These are phyloP conservation scores for Temnopleurus reevesii DNA, from an alignment of 53 echinoderm and acorn worm genomes.

Conservation along the genomic window DNA sequence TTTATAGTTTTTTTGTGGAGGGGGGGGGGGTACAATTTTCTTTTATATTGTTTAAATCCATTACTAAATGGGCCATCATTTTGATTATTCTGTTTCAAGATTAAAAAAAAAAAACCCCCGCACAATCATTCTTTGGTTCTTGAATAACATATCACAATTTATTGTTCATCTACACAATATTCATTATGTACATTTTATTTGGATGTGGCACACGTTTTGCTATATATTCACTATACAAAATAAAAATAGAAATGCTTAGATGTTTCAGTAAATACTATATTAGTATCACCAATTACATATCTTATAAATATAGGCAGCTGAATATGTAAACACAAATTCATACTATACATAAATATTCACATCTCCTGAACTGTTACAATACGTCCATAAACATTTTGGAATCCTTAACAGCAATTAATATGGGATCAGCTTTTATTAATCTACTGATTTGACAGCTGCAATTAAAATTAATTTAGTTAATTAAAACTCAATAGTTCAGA, in stretches of 20 bases:
- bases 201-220: constrained; percentile 4
- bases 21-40: too few relatives aligned
- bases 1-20: too few relatives aligned
- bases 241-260: neutral
- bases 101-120: too few relatives aligned
- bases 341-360: neutral
- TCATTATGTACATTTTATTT: neutral
- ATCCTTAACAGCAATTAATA: too few relatives aligned
- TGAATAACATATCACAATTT: constrained; percentile 20
- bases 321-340: neutral
- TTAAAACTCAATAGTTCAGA: too few relatives aligned
- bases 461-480: too few relatives aligned
- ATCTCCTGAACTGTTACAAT: neutral
- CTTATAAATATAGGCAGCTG: neutral
- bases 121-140: neutral
- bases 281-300: neutral
- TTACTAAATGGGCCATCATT: too few relatives aligned
- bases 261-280: neutral
- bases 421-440: too few relatives aligned
- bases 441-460: too few relatives aligned
- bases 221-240: constrained; percentile 9
- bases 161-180: neutral
- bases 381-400: too few relatives aligned
- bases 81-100: too few relatives aligned
- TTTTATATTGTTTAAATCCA: too few relatives aligned